These are phyloP conservation scores for Herpailurus yagouaroundi DNA, from an alignment of 2,113 vertebrate genomes.

Conservation along the genomic window DNA sequence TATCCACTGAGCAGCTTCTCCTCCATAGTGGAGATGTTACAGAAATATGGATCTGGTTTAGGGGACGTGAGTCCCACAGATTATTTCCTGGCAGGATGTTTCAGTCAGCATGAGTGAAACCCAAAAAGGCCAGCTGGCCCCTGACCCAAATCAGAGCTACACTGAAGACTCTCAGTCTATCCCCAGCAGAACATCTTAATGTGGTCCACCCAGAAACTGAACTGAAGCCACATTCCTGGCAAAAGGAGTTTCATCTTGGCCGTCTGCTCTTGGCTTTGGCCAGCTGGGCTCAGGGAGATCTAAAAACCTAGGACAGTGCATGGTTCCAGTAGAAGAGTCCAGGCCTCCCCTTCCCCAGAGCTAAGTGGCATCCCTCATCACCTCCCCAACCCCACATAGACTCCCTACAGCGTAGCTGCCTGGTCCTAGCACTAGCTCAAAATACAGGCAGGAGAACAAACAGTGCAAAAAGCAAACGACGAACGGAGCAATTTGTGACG, in stretches of 20 bases:
- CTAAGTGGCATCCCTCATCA: neutral
- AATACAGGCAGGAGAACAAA: constrained; percentile 41
- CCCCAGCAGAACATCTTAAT: neutral
- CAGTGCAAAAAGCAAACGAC: constrained; percentile 71
- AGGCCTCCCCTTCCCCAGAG: neutral
- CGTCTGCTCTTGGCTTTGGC: neutral
- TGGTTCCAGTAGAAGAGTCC: neutral
- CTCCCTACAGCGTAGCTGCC: neutral
- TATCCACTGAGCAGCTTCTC: constrained; percentile 7
- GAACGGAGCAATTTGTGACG: constrained; percentile 32
- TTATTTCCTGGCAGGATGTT: neutral
- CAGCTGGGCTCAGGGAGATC: neutral
- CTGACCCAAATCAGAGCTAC: neutral
- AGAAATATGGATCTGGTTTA: neutral
- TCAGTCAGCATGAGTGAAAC: neutral
- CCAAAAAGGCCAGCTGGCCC: neutral
- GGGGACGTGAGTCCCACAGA: neutral
- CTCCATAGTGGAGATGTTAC: neutral
- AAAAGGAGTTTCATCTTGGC: neutral
- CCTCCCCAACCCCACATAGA: neutral
- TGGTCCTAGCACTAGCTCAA: constrained; percentile 18
- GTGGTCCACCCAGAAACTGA: neutral
- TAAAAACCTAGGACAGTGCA: neutral
- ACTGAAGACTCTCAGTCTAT: neutral
- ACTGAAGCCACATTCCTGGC: neutral